Conservation (phyloP, 2,797 vertebrate genomes). For the Menidia menidia region DNA sequence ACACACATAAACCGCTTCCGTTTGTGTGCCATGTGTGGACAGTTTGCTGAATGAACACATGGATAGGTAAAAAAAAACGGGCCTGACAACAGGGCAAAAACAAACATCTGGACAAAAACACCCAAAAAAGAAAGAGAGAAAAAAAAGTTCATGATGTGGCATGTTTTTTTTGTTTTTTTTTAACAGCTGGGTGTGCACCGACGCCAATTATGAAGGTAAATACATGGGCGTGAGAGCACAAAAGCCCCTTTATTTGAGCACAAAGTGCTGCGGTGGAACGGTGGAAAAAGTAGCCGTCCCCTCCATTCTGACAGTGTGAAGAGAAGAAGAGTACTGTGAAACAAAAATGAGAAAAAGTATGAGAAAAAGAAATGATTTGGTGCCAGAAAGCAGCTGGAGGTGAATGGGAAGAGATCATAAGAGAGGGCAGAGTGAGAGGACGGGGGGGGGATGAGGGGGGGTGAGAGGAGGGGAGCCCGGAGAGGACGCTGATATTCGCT, state of each 20-base stretch:
- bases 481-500: background rate
- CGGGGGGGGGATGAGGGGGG: background rate
- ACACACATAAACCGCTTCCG: too few species aligned
- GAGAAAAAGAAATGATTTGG: slow-evolving; percentile 4
- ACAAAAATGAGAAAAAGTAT: slow-evolving; percentile 23
- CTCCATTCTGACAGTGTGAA: slow-evolving; percentile 26
- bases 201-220: slow-evolving; percentile 57
- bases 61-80: slow-evolving; percentile 3
- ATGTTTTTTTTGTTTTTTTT: slow-evolving; percentile 44
- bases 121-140: too few species aligned
- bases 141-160: slow-evolving; percentile 18
- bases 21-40: too few species aligned
- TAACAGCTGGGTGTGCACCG: slow-evolving; percentile 63
- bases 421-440: slow-evolving; percentile 15
- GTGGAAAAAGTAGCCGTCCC: slow-evolving; percentile 56
- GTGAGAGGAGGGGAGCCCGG: background rate
- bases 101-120: slow-evolving; percentile 35
- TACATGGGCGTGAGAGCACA: slow-evolving; percentile 39
- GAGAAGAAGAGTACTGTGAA: slow-evolving; percentile 41
- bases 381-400: background rate
- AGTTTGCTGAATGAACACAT: too few species aligned
- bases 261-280: slow-evolving; percentile 54
- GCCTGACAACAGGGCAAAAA: background rate
- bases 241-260: slow-evolving; percentile 58
- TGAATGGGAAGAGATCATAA: background rate